These are phyloP conservation scores for Amphilophus citrinellus DNA, from an alignment of 2,113 vertebrate genomes.

Conservation along the genomic window DNA sequence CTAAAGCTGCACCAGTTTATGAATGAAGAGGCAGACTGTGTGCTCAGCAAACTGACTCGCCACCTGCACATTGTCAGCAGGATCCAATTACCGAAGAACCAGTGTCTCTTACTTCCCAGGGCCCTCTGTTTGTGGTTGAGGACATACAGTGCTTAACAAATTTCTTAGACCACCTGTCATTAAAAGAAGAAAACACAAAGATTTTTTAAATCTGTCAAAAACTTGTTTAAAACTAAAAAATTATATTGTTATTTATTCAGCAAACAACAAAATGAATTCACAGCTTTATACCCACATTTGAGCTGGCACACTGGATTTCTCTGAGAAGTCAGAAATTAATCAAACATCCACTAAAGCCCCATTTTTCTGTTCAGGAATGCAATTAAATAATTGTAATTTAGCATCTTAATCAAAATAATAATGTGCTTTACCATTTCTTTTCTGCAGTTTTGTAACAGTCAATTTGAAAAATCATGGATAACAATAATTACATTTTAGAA, in stretches of 20 bases:
- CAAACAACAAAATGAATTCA: neutral
- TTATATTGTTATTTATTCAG: neutral
- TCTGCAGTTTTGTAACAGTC: too few relatives aligned
- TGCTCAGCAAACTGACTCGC: fast-evolving
- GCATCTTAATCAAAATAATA: neutral
- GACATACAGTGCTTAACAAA: too few relatives aligned
- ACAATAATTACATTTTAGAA: neutral
- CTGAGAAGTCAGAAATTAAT: neutral
- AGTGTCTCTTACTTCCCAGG: neutral
- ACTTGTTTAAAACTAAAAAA: neutral
- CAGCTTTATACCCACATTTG: neutral
- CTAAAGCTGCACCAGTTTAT: neutral
- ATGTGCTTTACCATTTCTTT: too few relatives aligned
- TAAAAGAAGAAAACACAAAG: too few relatives aligned
- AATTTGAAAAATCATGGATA: too few relatives aligned
- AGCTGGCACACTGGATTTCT: fast-evolving
- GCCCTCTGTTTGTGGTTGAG: too few relatives aligned
- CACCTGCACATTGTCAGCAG: neutral
- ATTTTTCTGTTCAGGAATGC: neutral
- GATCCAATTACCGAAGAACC: neutral
- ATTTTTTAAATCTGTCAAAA: neutral
- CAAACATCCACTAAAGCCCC: neutral
- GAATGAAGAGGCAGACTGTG: neutral
- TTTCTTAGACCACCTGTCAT: too few relatives aligned
- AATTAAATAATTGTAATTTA: neutral